A percentile compares a stretch with the other conserved stretches of the same genome.
phyloP scores from a whole-genome alignment of 2,113 vertebrate genomes.

The Ophiodon elongatus region DNA sequence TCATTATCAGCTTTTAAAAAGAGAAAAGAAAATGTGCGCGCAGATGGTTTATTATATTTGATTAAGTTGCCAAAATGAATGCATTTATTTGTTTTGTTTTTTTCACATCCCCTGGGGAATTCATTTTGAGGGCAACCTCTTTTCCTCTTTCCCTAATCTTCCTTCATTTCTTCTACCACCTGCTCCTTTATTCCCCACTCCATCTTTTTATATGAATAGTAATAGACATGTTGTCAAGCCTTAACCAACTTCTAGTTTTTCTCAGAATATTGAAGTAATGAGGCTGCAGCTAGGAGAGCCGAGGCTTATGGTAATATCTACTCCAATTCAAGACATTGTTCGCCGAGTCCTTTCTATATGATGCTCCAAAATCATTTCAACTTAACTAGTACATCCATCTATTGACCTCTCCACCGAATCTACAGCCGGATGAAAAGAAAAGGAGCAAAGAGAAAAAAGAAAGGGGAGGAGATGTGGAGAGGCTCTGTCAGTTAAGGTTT shows the following conservation, averaged over 20 bases:
- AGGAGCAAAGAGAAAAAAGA: constrained; percentile 32
- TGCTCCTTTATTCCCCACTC: constrained; percentile 37
- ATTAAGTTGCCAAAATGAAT: constrained; percentile 24
- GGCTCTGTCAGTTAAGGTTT: constrained; percentile 46
- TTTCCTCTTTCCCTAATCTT: constrained; percentile 10
- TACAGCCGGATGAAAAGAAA: constrained; percentile 20
- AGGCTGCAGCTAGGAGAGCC: constrained; percentile 12
- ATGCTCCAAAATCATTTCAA: not conserved
- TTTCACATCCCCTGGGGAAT: constrained; percentile 31
- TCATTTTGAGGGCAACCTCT: constrained; percentile 13
- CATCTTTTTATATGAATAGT: not conserved
- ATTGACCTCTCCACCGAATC: constrained; percentile 11
- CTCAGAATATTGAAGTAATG: not conserved
- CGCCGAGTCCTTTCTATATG: not conserved
- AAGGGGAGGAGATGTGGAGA: constrained; percentile 40
- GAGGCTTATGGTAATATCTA: constrained; percentile 7
- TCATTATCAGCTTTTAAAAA: constrained; percentile 18
- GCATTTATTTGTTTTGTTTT: not conserved
- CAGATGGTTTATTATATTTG: constrained; percentile 60
- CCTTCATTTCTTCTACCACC: constrained; percentile 48
- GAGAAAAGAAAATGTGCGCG: not conserved
- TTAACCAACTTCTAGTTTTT: constrained; percentile 17
- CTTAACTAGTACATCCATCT: not conserved
- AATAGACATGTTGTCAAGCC: not conserved
- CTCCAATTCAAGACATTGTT: not conserved